Evolutionary conservation across 2,888 invertebrate genomes (phyloP), one percentile per base, ranked within the genome.

Genomic region (Autographa pulchrina): DNA sequence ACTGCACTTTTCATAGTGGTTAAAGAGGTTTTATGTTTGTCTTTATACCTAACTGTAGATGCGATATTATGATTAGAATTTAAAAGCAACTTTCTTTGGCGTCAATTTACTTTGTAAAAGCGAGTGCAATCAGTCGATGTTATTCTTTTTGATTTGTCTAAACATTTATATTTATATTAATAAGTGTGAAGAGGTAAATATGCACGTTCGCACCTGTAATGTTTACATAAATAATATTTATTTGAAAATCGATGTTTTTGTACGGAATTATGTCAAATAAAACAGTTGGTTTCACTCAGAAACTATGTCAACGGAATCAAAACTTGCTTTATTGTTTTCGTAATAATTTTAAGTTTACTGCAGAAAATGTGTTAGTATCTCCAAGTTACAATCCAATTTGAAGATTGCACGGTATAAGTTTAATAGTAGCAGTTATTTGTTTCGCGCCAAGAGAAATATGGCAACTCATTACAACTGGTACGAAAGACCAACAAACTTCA

Each of bases 381-480:
- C 13, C 65, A 62, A 75, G 52, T 71, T 75, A 52, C 9, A 63
- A 71, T 70, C 41, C 41, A 68, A 72, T 74, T 70, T 14, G 20
- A 72, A 72, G 72, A 72, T 70, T 81, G 68, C 65, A 71, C 31
- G 41, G 58, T 65, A 58, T 58, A 65, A 63, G 58, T 66, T 72
- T 54, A 62, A 65, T 71, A 62, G 68, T 25, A 68, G 43, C 56
- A 67, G 31, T 76, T 67, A 69, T 72, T 80, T 80, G 72, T 72
- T 71, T 72, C 67, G 60, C 18, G 59, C 66, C 77, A 65, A 62
- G 77, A 80, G 68, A 72, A 75, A 80, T 76, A 72, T 64, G 65
- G 65, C 58, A 77, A 78, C 66, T 72, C 72, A 78, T 80, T 76
- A 69, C 66, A 72, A 69, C 68, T 65, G 65, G 31, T n/a, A 38